Evolutionary conservation across 1,140 invertebrate genomes (phyloP), one percentile per base, ranked within the genome.

Genomic region (Drosophila lacteicornis): DNA sequence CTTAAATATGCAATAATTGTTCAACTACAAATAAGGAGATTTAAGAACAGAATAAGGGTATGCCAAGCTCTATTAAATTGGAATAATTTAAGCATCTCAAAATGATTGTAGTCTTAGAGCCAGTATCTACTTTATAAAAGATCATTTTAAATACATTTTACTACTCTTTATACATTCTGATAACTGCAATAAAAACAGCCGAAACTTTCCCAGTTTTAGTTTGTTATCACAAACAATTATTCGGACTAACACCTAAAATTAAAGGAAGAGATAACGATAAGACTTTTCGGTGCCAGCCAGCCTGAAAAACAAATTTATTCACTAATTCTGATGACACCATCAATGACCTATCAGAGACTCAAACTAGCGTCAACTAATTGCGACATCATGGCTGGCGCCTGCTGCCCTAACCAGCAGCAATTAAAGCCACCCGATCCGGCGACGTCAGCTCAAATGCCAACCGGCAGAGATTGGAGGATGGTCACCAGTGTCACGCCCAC

Each of bases 361-460:
- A 17, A 13, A 56, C 45, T 17, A 70, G 43, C 15, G 17, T 13
- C 42, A 69, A 36, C 8, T 7, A 43, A 69, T 74, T 60, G 56
- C 53, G 42, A 73, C 42, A 55, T 53, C 25, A 74, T 55, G 42
- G 4, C 36, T 74, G 69, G 55, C 58, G 51, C 47, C 45, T 49
- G 40, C 45, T 53, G 46, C 47, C 45, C 40, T 33, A 40, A 17
- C 65, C 65, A 15, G 15, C 33, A 66, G 57, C 42, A 61, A 70
- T 77, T 69, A 75, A 75, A 70, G 60, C 75, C 67, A 70, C 58
- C 66, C 67, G 33, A 58, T 60, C 27, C 51, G 61, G 56, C 61
- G 62, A 50, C 27, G 8, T 40, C 36, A 15, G 53, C 43, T 71
- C 15, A 38, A 22, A 27, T 50, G 17, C 38, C 67, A 27, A 30